Evolutionary conservation across 2,797 vertebrate genomes (phyloP).

Genomic region (Gadopsis marmoratus): DNA sequence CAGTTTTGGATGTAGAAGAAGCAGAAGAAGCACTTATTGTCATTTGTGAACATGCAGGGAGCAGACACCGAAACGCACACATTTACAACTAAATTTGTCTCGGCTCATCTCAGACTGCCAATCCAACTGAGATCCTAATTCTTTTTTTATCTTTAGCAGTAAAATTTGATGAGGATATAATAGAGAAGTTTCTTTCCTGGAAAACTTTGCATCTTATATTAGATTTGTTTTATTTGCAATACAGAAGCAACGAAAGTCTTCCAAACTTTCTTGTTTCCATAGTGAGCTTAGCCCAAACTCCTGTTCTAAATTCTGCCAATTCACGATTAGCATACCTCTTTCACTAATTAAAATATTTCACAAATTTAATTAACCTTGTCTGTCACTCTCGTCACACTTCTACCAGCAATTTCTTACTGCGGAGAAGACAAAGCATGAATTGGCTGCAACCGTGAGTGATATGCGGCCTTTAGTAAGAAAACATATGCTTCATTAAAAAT

Average conservation of each 20-base stretch:
- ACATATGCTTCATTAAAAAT: conserved; percentile 87
- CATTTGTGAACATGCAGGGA: too few relatives aligned
- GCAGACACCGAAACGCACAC: too few relatives aligned
- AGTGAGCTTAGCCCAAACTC: conserved; percentile 5
- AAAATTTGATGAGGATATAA: neutral
- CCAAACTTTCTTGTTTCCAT: conserved; percentile 26
- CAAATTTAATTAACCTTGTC: conserved; percentile 71
- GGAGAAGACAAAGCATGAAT: conserved; percentile 63
- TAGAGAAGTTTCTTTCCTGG: neutral
- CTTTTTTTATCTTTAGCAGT: neutral
- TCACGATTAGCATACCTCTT: conserved; percentile 58
- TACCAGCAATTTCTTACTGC: conserved; percentile 59
- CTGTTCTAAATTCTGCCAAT: conserved; percentile 46
- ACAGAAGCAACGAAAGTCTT: conserved; percentile 1
- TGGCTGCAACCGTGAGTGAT: conserved; percentile 59
- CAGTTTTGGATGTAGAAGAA: neutral
- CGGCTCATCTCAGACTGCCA: neutral
- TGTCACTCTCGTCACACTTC: conserved; percentile 58
- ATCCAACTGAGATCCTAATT: neutral
- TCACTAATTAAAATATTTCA: conserved; percentile 66
- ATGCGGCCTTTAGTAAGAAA: conserved; percentile 63
- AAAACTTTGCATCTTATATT: neutral
- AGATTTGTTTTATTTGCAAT: neutral
- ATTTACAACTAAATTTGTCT: neutral
- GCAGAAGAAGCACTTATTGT: too few relatives aligned